Conservation (phyloP, 1,140 invertebrate species). For the Bemisia tabaci region DNA sequence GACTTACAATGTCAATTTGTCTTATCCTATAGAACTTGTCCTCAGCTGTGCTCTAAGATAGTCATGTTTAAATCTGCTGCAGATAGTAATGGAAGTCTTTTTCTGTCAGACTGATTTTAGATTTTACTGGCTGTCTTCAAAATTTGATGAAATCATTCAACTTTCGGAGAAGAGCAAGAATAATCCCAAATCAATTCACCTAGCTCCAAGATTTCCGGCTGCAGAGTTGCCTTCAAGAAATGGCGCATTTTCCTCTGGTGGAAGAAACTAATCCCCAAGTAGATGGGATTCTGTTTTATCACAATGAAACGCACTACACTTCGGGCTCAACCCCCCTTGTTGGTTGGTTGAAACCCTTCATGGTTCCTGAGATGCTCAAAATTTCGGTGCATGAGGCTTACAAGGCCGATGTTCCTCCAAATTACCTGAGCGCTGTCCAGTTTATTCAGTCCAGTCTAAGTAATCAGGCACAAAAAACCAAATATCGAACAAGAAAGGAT, state of each 20-base stretch:
- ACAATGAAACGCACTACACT: constrained; percentile 60
- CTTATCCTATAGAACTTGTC: too few relatives aligned
- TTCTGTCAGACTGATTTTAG: constrained; percentile 54
- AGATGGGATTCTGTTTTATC: constrained; percentile 73
- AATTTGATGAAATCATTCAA: constrained; percentile 43
- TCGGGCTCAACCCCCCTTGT: constrained; percentile 68
- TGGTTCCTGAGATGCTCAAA: constrained; percentile 16
- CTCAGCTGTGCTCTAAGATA: too few relatives aligned
- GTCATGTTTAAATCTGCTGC: too few relatives aligned
- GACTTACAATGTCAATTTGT: too few relatives aligned
- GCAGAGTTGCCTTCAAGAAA: constrained; percentile 9
- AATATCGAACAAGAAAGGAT: too few relatives aligned
- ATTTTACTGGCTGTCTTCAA: constrained; percentile 56
- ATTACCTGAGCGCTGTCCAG: not conserved
- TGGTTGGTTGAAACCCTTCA: constrained; percentile 30
- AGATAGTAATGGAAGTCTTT: too few relatives aligned
- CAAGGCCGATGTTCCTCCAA: not conserved
- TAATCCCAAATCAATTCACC: constrained; percentile 38
- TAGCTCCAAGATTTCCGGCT: constrained; percentile 6
- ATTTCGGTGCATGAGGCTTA: constrained; percentile 1
- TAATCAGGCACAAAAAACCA: too few relatives aligned
- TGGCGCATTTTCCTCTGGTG: constrained; percentile 4
- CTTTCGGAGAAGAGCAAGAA: constrained; percentile 24
- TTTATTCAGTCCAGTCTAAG: too few relatives aligned
- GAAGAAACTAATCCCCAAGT: not conserved